phyloP scores from a whole-genome alignment of 2,888 invertebrate genomes.

The Caenorhabditis japonica region DNA sequence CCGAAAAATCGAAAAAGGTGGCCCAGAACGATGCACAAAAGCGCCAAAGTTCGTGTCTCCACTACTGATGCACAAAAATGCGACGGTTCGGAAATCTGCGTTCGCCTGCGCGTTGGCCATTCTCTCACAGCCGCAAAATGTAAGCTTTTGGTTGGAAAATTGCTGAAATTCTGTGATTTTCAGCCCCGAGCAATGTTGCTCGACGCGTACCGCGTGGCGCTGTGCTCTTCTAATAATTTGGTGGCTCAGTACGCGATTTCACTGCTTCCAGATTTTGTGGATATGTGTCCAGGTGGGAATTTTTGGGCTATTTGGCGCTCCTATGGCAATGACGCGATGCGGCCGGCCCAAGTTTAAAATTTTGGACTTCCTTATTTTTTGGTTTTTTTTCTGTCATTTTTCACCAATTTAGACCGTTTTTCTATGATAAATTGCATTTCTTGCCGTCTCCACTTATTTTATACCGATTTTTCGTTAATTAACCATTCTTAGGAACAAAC shows the following conservation, averaged over 20 bases:
- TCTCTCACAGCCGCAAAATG: slow-evolving; percentile 18
- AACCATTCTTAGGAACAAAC: no score
- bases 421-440: no score
- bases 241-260: slow-evolving; percentile 33
- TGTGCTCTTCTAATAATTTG: slow-evolving; percentile 25
- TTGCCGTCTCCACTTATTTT: no score
- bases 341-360: no score
- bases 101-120: slow-evolving; percentile 19
- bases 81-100: slow-evolving; percentile 24
- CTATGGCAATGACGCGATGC: no score
- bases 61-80: slow-evolving; percentile 19
- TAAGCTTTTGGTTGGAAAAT: no score
- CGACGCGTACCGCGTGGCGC: slow-evolving; percentile 39
- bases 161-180: no score
- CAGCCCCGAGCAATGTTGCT: slow-evolving; percentile 33
- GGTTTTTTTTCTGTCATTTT: no score
- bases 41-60: slow-evolving; percentile 30
- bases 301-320: neutral
- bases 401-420: no score
- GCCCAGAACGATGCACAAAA: slow-evolving; percentile 23
- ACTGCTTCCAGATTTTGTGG: slow-evolving; percentile 35
- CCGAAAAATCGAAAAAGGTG: slow-evolving; percentile 22
- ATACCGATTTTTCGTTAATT: no score
- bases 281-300: slow-evolving; percentile 32
- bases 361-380: no score